Conservation (phyloP, 2,888 invertebrate genomes). For the Ligdia adustata region DNA sequence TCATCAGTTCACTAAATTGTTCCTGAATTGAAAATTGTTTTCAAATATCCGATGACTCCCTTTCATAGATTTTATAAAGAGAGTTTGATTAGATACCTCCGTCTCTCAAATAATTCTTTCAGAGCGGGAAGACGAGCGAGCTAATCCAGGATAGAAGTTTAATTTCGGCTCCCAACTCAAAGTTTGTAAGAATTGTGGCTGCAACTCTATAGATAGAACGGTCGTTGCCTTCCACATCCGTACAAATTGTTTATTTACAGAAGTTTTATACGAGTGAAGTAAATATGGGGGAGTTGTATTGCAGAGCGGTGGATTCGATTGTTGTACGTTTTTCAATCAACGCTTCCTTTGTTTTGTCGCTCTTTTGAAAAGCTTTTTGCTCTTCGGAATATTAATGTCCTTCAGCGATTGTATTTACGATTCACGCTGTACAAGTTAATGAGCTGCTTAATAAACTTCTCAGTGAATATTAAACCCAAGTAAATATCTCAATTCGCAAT, state of each 20-base stretch:
- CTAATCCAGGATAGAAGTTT: slow-evolving; percentile 13
- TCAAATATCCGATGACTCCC: slow-evolving; percentile 22
- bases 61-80: slow-evolving; percentile 19
- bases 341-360: slow-evolving; percentile 25
- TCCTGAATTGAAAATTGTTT: slow-evolving; percentile 30
- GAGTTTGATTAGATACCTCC: slow-evolving; percentile 12
- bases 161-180: slow-evolving; percentile 12
- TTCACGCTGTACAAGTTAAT: slow-evolving; percentile 11
- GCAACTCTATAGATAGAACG: slow-evolving; percentile 19
- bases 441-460: slow-evolving; percentile 10
- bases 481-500: too few relatives aligned
- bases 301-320: slow-evolving; percentile 19
- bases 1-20: slow-evolving; percentile 15
- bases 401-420: slow-evolving; percentile 19
- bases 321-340: slow-evolving; percentile 34
- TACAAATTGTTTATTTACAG: slow-evolving; percentile 28
- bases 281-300: slow-evolving; percentile 11
- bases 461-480: too few relatives aligned
- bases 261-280: slow-evolving; percentile 18
- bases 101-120: slow-evolving; percentile 15
- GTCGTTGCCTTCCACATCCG: slow-evolving; percentile 16
- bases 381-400: slow-evolving; percentile 22
- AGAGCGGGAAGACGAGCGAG: slow-evolving; percentile 13
- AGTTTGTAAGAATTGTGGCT: slow-evolving; percentile 18
- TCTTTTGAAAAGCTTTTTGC: slow-evolving; percentile 27